These are phyloP conservation scores for Galaxea fascicularis DNA, from an alignment of 92 coral and sea anemone genomes.

Conservation along the genomic window DNA sequence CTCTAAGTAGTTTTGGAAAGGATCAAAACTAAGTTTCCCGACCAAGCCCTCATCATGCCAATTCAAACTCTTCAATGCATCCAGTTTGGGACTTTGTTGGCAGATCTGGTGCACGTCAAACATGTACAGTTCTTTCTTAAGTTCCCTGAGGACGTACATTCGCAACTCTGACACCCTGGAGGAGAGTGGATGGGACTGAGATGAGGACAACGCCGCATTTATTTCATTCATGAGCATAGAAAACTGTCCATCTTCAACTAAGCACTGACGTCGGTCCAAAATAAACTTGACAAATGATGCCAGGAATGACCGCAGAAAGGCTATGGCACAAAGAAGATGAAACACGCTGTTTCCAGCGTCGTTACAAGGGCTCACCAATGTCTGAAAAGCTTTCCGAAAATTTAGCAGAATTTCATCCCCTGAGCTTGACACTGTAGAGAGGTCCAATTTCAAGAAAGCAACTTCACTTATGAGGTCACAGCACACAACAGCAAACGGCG, in stretches of 20 bases:
- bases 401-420: constrained; percentile 63
- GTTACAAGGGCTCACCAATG: constrained; percentile 41
- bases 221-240: constrained; percentile 70
- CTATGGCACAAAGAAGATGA: constrained; percentile 76
- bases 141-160: constrained; percentile 81
- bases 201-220: constrained; percentile 51
- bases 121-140: constrained; percentile 63
- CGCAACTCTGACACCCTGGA: constrained; percentile 45
- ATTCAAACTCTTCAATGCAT: constrained; percentile 48
- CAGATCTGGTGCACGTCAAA: constrained; percentile 56
- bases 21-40: constrained; percentile 71
- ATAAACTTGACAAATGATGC: constrained; percentile 67
- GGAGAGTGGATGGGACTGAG: constrained; percentile 14
- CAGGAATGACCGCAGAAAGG: constrained; percentile 80
- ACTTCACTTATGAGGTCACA: constrained; percentile 91
- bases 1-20: constrained; percentile 42
- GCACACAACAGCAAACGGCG: constrained; percentile 84
- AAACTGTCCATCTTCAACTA: constrained; percentile 44
- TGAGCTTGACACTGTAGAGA: constrained; percentile 65
- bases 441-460: constrained; percentile 72
- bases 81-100: constrained; percentile 58
- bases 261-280: constrained; percentile 31
- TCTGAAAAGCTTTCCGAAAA: constrained; percentile 69
- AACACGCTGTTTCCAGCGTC: constrained; percentile 56
- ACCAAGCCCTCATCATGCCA: constrained; percentile 49